Percentiles rank a stretch among this genome's conserved stretches.
Evolutionary conservation across 2,797 vertebrate genomes (phyloP).

Genomic region (Macroramphosus scolopax): DNA sequence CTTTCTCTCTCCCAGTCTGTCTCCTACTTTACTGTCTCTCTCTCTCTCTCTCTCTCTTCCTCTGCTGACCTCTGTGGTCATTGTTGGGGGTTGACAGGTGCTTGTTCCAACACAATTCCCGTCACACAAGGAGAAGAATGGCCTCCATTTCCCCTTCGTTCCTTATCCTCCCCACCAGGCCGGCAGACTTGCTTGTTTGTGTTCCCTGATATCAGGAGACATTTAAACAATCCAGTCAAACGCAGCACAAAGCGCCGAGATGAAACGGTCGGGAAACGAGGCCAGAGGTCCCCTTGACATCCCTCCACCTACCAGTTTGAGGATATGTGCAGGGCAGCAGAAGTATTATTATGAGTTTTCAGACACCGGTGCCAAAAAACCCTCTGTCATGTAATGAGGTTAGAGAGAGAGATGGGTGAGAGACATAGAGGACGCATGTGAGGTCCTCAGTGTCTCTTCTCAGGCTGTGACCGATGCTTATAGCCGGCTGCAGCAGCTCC

Average conservation of each 20-base stretch:
- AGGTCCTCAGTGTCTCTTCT: conserved; percentile 10
- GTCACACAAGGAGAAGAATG: conserved; percentile 70
- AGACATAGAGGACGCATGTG: conserved; percentile 29
- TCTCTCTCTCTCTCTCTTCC: conserved; percentile 8
- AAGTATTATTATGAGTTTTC: conserved; percentile 40
- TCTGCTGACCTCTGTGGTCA: conserved; percentile 57
- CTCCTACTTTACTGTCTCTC: neutral
- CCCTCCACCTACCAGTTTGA: conserved; percentile 33
- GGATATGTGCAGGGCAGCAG: conserved; percentile 34
- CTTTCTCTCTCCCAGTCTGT: conserved; percentile 15
- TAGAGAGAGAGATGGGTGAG: conserved; percentile 26
- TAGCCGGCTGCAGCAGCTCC: conserved; percentile 11
- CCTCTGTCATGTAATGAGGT: conserved; percentile 40
- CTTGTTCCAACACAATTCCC: conserved; percentile 74
- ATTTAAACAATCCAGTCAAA: conserved; percentile 65
- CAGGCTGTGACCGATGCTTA: conserved; percentile 13
- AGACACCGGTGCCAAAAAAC: conserved; percentile 22
- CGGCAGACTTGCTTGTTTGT: conserved; percentile 64
- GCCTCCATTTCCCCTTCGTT: conserved; percentile 57
- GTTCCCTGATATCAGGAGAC: conserved; percentile 67
- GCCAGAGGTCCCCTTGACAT: conserved; percentile 51
- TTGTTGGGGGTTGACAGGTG: conserved; percentile 69
- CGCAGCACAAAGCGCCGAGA: conserved; percentile 52
- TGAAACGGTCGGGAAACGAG: conserved; percentile 57
- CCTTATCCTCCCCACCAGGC: conserved; percentile 74